These are phyloP conservation scores for Cavia aperea DNA, from an alignment of 2,113 vertebrate genomes.

Conservation along the genomic window DNA sequence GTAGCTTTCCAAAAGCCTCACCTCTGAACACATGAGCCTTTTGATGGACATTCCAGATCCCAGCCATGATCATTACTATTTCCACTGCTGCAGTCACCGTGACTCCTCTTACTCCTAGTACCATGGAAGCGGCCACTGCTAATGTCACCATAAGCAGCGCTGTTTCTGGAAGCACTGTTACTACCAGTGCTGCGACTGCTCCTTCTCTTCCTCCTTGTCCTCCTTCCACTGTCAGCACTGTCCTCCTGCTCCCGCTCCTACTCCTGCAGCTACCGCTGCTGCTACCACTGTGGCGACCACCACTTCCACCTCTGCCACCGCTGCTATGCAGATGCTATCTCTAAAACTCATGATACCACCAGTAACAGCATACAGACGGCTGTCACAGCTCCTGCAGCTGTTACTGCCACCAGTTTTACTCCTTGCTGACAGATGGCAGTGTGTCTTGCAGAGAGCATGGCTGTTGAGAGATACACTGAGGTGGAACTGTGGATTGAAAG, in stretches of 20 bases:
- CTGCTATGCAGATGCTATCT: neutral
- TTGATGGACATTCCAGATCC: neutral
- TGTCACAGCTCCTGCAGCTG: no score
- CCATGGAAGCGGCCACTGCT: neutral
- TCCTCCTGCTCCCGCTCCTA: neutral
- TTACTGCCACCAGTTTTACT: neutral
- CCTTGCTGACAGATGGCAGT: no score
- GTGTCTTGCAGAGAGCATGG: neutral
- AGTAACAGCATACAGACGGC: no score
- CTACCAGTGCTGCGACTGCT: neutral
- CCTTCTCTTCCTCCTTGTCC: neutral
- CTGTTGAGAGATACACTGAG: neutral
- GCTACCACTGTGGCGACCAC: neutral
- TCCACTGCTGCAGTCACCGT: neutral
- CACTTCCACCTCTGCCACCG: neutral
- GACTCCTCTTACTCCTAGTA: neutral
- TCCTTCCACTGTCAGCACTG: neutral
- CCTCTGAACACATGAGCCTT: neutral
- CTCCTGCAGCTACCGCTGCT: neutral
- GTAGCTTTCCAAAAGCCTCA: neutral
- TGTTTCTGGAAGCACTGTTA: neutral
- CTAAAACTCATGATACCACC: fast-evolving
- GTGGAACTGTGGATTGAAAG: no score
- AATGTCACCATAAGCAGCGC: no score
- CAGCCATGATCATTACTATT: neutral